These are phyloP conservation scores for Melanotaenia pygmaea DNA, from an alignment of 2,797 vertebrate species.

Conservation along the genomic window DNA sequence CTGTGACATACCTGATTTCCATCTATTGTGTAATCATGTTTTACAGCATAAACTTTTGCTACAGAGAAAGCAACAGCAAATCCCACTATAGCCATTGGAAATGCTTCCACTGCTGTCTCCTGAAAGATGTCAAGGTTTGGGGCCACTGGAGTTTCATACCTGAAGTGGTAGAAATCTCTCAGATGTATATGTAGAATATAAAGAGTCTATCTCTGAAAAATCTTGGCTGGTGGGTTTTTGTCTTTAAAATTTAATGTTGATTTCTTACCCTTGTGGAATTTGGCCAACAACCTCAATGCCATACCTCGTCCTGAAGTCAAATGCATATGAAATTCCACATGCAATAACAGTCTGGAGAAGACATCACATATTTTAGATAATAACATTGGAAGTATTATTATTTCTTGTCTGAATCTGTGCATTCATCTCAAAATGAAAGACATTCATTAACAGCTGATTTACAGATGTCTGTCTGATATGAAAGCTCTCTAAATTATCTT, in stretches of 20 bases:
- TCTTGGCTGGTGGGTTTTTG: neutral
- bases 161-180: conserved; percentile 57
- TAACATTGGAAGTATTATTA: neutral
- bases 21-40: conserved; percentile 92
- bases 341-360: conserved; percentile 89
- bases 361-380: conserved; percentile 5
- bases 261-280: conserved; percentile 88
- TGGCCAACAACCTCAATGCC: conserved; percentile 85
- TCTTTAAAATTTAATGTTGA: neutral
- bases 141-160: conserved; percentile 86
- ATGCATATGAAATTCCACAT: conserved; percentile 89
- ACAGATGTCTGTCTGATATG: neutral
- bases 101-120: conserved; percentile 82
- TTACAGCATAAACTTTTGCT: conserved; percentile 93
- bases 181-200: neutral
- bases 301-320: conserved; percentile 84
- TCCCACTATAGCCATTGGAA: conserved; percentile 91
- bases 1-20: conserved; percentile 89
- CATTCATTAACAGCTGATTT: neutral
- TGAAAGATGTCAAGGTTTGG: conserved; percentile 83
- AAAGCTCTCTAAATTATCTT: neutral
- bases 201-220: neutral
- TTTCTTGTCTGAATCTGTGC: neutral
- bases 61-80: conserved; percentile 95
- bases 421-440: neutral